phyloP scores from a whole-genome alignment of 2,797 vertebrate genomes.

The Onychomys torridus region DNA sequence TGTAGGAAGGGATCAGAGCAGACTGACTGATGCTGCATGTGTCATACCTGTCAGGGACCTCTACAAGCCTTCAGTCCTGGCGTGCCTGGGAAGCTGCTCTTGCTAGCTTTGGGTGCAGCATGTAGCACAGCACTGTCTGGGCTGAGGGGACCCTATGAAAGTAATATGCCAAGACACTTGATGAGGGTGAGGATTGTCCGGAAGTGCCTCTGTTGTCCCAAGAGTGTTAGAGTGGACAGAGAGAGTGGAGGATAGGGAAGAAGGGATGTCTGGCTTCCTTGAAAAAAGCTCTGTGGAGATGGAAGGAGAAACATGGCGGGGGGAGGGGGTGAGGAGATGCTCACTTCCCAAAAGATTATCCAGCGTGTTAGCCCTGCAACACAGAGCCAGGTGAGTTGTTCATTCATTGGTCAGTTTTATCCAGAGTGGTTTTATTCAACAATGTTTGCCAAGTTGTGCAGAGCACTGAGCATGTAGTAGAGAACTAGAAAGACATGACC shows the following conservation, averaged over 20 bases:
- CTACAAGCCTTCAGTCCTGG: neutral
- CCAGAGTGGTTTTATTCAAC: neutral
- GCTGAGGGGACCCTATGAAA: neutral
- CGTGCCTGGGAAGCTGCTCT: neutral
- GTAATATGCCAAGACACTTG: neutral
- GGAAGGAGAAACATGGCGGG: neutral
- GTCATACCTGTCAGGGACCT: neutral
- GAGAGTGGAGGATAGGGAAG: neutral
- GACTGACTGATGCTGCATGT: neutral
- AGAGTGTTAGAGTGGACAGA: neutral
- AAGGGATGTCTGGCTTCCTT: neutral
- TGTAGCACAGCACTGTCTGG: neutral
- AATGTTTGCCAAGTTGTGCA: neutral
- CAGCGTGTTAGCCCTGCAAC: neutral
- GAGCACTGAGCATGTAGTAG: neutral
- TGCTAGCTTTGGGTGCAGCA: neutral
- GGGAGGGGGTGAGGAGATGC: neutral
- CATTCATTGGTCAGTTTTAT: neutral
- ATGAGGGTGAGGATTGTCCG: neutral
- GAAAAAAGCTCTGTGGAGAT: neutral
- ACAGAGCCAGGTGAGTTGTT: neutral
- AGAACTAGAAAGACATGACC: neutral
- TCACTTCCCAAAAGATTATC: neutral
- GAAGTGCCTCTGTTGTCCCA: neutral
- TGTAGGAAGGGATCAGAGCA: neutral